Percentiles rank a stretch among this genome's conserved stretches.
These are phyloP conservation scores for Leptinotarsa haldemani DNA, from an alignment of 2,888 invertebrate genomes.

Conservation along the genomic window DNA sequence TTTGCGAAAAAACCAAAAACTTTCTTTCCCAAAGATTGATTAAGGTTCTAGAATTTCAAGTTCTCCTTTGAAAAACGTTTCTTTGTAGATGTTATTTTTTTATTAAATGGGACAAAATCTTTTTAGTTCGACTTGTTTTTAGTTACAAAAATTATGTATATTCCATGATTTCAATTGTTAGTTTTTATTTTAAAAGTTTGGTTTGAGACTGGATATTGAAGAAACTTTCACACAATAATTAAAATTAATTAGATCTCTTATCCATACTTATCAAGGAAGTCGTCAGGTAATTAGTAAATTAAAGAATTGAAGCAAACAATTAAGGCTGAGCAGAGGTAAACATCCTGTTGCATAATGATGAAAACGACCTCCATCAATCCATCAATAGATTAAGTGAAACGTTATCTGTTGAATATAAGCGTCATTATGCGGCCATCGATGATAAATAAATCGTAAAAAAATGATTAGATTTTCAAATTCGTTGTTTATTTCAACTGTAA, in stretches of 20 bases:
- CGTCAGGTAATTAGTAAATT: not conserved
- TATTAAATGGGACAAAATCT: too few relatives aligned
- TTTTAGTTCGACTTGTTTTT: too few relatives aligned
- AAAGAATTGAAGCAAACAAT: not conserved
- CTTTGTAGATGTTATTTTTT: too few relatives aligned
- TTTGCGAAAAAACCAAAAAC: too few relatives aligned
- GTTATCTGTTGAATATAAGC: too few relatives aligned
- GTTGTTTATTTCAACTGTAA: not conserved
- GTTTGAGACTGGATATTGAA: not conserved
- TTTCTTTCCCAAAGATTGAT: too few relatives aligned
- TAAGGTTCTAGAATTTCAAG: too few relatives aligned
- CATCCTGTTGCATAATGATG: not conserved
- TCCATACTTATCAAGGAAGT: not conserved
- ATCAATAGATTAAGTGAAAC: not conserved
- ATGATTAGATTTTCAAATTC: conserved; percentile 1
- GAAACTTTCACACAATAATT: not conserved
- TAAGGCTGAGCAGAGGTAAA: not conserved
- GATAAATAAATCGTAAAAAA: conserved; percentile 14
- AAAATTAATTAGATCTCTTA: not conserved
- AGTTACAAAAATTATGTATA: too few relatives aligned
- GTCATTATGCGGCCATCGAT: not conserved
- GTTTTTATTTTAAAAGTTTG: too few relatives aligned
- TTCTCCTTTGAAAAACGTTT: too few relatives aligned
- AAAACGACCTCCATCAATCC: too few relatives aligned
- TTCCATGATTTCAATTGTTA: too few relatives aligned